Percentiles rank a stretch among this genome's conserved stretches.
Evolutionary conservation across 2,113 vertebrate species (phyloP).

Genomic region (Channa argus): DNA sequence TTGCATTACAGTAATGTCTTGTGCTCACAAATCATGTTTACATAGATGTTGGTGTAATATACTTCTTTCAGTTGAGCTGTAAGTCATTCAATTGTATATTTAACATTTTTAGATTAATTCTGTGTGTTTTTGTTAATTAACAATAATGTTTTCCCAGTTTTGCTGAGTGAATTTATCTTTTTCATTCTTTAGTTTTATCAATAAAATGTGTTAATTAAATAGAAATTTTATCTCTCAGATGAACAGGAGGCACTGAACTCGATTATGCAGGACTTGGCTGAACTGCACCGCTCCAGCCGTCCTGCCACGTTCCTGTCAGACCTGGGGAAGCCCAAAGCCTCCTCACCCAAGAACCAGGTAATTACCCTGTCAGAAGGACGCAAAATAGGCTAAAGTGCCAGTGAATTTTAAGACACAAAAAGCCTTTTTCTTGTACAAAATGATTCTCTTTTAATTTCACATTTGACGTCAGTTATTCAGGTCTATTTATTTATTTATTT

Average conservation of each 20-base stretch:
- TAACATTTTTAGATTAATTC: neutral
- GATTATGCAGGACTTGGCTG: constrained; percentile 98
- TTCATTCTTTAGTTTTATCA: neutral
- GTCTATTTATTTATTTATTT: too few relatives aligned
- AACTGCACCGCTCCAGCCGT: constrained; percentile 95
- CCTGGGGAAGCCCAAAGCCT: constrained; percentile 90
- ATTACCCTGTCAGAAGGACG: neutral
- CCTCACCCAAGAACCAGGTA: constrained; percentile 97
- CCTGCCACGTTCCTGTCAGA: constrained; percentile 90
- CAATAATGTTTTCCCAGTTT: neutral
- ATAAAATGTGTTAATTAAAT: neutral
- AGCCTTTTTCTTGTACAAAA: too few relatives aligned
- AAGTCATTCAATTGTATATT: neutral
- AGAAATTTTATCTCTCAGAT: constrained; percentile 73
- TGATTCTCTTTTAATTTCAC: too few relatives aligned
- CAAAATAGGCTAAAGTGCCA: too few relatives aligned
- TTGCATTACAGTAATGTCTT: too few relatives aligned
- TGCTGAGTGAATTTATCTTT: neutral
- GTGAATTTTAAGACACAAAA: too few relatives aligned
- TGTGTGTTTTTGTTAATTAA: neutral
- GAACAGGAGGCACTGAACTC: constrained; percentile 98
- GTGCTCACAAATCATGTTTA: neutral
- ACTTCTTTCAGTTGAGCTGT: neutral
- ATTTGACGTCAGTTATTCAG: too few relatives aligned
- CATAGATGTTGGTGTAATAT: neutral